Evolutionary conservation across 1,140 invertebrate genomes (phyloP).

Genomic region (Bombus difficillimus): DNA sequence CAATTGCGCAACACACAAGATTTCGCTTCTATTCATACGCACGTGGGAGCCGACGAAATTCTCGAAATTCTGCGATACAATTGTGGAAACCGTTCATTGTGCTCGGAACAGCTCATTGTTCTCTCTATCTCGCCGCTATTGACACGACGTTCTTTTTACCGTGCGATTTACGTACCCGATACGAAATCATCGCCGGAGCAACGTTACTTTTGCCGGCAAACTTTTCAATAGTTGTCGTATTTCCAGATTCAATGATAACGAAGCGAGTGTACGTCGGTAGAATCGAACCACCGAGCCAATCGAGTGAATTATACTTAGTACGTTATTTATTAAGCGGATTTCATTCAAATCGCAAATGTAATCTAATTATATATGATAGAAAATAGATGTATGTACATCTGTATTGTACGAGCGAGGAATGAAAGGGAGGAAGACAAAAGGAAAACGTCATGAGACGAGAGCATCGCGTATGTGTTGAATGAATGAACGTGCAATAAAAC

Average conservation of each 20-base stretch:
- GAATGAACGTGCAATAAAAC: no score
- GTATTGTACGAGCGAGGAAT: no score
- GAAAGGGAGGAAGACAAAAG: no score
- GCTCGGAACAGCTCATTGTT: slow-evolving; percentile 33
- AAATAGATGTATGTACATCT: no score
- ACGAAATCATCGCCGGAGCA: background rate
- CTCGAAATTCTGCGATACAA: slow-evolving; percentile 54
- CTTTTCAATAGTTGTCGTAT: no score
- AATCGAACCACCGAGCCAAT: background rate
- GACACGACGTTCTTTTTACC: slow-evolving; percentile 1
- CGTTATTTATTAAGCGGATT: background rate
- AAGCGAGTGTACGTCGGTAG: background rate
- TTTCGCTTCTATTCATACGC: slow-evolving; percentile 60
- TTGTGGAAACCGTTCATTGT: slow-evolving; percentile 37
- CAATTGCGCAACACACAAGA: slow-evolving; percentile 55
- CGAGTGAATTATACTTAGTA: background rate
- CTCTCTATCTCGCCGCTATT: background rate
- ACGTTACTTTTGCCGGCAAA: no score
- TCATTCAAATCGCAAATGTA: background rate
- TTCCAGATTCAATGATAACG: background rate
- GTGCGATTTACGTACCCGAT: background rate
- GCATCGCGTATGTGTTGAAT: no score
- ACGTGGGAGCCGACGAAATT: slow-evolving; percentile 49
- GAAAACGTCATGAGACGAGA: no score
- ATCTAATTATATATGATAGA: background rate